Percentiles rank a stretch among this genome's conserved stretches.
These are phyloP conservation scores for Nudaria mundana DNA, from an alignment of 2,888 invertebrate species.

Conservation along the genomic window DNA sequence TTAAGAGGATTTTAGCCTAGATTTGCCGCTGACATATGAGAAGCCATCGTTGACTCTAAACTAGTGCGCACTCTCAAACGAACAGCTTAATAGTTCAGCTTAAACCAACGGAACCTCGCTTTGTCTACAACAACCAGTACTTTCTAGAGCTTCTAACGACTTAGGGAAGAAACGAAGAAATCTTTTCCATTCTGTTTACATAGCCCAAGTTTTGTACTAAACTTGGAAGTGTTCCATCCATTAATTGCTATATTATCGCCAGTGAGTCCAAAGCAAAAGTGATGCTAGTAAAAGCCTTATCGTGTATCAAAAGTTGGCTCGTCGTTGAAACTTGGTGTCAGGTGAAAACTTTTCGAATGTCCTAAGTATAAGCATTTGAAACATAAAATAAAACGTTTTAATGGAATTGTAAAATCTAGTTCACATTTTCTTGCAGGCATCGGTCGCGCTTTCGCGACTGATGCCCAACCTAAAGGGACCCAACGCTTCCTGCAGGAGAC, in stretches of 20 bases:
- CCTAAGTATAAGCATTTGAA: constrained; percentile 17
- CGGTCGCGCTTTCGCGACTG: no score
- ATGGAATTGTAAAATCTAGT: constrained; percentile 14
- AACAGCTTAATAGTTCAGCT: constrained; percentile 4
- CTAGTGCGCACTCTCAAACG: not conserved
- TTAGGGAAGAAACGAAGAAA: constrained; percentile 26
- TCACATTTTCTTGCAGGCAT: no score
- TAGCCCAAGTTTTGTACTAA: constrained; percentile 16
- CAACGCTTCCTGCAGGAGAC: no score
- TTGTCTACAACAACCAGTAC: constrained; percentile 11
- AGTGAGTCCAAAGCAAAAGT: constrained; percentile 8
- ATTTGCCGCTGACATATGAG: no score
- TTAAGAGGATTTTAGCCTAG: no score
- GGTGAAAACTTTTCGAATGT: constrained; percentile 28
- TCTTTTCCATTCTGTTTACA: constrained; percentile 31
- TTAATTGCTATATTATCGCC: constrained; percentile 38
- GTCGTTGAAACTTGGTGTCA: constrained; percentile 38
- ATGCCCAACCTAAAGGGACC: no score
- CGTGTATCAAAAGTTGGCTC: constrained; percentile 49
- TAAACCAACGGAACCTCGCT: constrained; percentile 19
- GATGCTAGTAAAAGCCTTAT: constrained; percentile 45
- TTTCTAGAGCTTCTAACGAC: constrained; percentile 22
- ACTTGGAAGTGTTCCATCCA: constrained; percentile 25
- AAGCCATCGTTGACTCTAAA: no score
- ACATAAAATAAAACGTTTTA: constrained; percentile 28